Evolutionary conservation across 2,113 vertebrate species (phyloP).

Genomic region (Dipodomys merriami): DNA sequence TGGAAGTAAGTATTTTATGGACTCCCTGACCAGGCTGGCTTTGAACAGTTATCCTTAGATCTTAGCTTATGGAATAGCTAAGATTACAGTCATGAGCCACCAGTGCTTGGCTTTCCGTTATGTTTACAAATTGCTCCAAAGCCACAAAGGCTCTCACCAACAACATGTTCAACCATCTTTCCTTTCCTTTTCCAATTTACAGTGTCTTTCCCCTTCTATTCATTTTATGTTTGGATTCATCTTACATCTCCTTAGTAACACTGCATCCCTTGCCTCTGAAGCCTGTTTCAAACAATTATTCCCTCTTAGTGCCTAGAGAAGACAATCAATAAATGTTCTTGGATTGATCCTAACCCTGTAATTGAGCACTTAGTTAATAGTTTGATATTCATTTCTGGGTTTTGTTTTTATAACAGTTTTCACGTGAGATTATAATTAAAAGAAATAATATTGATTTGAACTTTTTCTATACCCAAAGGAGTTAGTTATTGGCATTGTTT

Average conservation of each 20-base stretch:
- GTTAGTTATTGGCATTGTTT: not conserved
- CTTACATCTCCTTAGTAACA: not conserved
- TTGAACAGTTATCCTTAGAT: no score
- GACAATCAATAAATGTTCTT: slow-evolving; percentile 43
- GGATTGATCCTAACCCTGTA: slow-evolving; percentile 15
- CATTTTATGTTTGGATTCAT: slow-evolving; percentile 11
- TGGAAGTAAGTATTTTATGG: no score
- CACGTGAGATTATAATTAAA: not conserved
- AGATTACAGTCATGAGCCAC: no score
- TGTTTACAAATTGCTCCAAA: slow-evolving; percentile 16
- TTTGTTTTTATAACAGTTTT: slow-evolving; percentile 21
- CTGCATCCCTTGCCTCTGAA: not conserved
- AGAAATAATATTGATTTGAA: not conserved
- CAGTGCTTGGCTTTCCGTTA: slow-evolving; percentile 15
- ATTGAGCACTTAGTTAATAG: slow-evolving; percentile 14
- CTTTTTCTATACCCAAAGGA: not conserved
- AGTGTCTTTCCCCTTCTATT: slow-evolving; percentile 36
- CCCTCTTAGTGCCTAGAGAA: not conserved
- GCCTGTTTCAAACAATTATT: not conserved
- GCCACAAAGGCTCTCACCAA: not conserved
- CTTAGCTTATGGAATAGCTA: no score
- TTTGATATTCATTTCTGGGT: slow-evolving; percentile 48
- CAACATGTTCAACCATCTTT: not conserved
- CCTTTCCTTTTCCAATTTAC: not conserved
- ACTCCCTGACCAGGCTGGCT: no score